These are phyloP conservation scores for Tetramorium parvispinum DNA, from an alignment of 1,140 invertebrate species.

Conservation along the genomic window DNA sequence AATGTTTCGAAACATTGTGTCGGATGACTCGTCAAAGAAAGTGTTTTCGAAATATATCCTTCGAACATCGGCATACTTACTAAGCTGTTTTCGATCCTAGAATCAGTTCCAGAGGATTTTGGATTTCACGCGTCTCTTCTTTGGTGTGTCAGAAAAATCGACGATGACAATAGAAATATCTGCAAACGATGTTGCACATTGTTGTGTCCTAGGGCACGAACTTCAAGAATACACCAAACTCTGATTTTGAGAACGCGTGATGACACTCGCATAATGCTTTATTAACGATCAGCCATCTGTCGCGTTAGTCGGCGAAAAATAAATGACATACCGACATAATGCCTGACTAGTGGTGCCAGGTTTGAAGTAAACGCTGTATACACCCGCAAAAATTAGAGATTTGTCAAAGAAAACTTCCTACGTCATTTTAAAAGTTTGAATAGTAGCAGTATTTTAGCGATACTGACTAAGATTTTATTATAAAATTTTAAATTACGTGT, in stretches of 20 bases:
- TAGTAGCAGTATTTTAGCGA: background rate
- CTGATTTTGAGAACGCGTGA: slow-evolving; percentile 67
- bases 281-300: slow-evolving; percentile 73
- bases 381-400: slow-evolving; percentile 8
- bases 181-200: slow-evolving; percentile 70
- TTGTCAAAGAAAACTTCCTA: background rate
- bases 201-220: slow-evolving; percentile 50
- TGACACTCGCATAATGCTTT: slow-evolving; percentile 71
- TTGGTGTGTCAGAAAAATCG: background rate
- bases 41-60: slow-evolving; percentile 69
- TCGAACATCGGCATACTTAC: slow-evolving; percentile 19
- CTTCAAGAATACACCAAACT: slow-evolving; percentile 54
- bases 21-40: slow-evolving; percentile 24
- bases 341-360: slow-evolving; percentile 14
- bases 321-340: slow-evolving; percentile 38
- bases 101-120: slow-evolving; percentile 50
- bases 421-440: background rate
- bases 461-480: background rate
- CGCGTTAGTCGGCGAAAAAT: slow-evolving; percentile 59
- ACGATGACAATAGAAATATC: slow-evolving; percentile 64
- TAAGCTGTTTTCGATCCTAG: slow-evolving; percentile 19
- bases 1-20: background rate
- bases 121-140: slow-evolving; percentile 14
- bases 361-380: background rate
- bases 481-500: background rate